These are phyloP conservation scores for Eilema sororculum DNA, from an alignment of 2,888 invertebrate species.

Conservation along the genomic window DNA sequence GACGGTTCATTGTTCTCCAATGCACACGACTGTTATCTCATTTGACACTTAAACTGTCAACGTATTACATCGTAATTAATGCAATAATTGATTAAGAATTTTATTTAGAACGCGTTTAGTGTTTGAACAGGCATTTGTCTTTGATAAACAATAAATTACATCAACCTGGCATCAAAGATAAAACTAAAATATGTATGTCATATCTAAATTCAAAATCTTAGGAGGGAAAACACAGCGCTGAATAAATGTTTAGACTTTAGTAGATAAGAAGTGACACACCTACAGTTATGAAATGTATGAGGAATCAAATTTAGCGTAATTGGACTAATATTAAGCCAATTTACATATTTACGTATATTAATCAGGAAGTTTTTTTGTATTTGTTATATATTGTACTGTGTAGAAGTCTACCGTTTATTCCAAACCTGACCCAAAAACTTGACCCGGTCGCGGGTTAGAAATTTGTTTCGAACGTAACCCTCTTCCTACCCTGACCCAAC, in stretches of 20 bases:
- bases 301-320: not conserved
- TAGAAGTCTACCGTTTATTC: no score
- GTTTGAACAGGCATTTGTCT: not conserved
- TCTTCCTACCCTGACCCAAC: no score
- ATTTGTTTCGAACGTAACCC: no score
- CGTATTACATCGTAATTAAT: not conserved
- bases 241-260: not conserved
- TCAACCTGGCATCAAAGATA: not conserved
- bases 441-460: no score
- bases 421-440: no score
- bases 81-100: not conserved
- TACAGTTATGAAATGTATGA: not conserved
- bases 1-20: not conserved
- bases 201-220: not conserved
- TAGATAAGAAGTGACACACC: conserved; percentile 2
- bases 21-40: not conserved
- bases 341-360: no score
- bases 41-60: not conserved
- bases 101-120: not conserved
- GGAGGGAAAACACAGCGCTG: not conserved
- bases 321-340: not conserved
- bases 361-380: no score
- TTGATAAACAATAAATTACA: not conserved
- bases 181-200: not conserved
- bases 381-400: no score